Evolutionary conservation across 1,140 invertebrate species (phyloP).

Genomic region (Nephila pilipes): DNA sequence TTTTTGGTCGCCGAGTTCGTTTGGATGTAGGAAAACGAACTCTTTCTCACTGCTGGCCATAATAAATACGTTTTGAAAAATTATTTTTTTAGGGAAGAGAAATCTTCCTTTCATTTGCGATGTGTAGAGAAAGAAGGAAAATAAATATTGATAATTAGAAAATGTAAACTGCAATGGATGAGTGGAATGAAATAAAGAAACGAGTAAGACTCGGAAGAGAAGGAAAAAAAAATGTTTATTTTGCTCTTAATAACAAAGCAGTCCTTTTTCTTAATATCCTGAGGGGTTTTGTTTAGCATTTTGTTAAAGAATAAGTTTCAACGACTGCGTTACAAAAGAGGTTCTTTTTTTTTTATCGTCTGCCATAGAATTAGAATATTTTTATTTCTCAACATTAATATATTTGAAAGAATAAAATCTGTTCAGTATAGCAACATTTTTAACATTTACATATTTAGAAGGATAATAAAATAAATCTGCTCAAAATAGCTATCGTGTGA

Average conservation of each 20-base stretch:
- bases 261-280: conserved; percentile 48
- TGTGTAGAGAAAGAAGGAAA: conserved; percentile 18
- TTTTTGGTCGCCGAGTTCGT: conserved; percentile 29
- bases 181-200: conserved; percentile 53
- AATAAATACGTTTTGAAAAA: conserved; percentile 62
- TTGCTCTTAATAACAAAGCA: conserved; percentile 56
- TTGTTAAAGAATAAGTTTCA: conserved; percentile 45
- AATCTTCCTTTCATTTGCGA: conserved; percentile 53
- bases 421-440: not conserved
- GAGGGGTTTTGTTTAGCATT: conserved; percentile 26
- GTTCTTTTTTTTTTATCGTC: not conserved
- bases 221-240: conserved; percentile 57
- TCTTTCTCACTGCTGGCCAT: conserved; percentile 23
- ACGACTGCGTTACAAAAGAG: conserved; percentile 32
- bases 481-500: too few species aligned
- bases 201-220: not conserved
- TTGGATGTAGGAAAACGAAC: conserved; percentile 1
- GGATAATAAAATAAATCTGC: too few species aligned
- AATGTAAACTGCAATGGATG: conserved; percentile 65
- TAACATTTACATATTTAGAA: not conserved
- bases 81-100: conserved; percentile 15
- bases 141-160: conserved; percentile 76
- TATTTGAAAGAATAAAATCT: not conserved
- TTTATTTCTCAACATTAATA: not conserved
- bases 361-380: not conserved